Conservation (phyloP, 2,888 invertebrate genomes). For the Heteropelma amictum region DNA sequence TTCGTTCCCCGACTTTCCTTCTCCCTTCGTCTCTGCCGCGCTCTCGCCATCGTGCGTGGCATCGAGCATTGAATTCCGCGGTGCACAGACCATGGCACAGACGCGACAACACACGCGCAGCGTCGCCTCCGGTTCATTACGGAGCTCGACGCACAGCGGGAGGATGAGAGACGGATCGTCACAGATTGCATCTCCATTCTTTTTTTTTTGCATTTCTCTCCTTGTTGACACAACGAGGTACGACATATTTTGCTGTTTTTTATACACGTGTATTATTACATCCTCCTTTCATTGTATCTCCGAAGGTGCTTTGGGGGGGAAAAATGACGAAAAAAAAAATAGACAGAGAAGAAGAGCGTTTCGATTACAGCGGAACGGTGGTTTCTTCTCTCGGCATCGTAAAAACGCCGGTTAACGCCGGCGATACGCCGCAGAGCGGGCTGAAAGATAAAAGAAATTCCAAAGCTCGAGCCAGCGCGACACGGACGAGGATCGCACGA, state of each 20-base stretch:
- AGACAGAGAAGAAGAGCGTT: not conserved
- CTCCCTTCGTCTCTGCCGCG: conserved; percentile 2
- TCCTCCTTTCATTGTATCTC: too few species aligned
- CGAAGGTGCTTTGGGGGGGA: not conserved
- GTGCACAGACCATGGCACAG: conserved; percentile 6
- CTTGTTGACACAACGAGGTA: too few species aligned
- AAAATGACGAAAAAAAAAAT: not conserved
- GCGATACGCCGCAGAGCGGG: too few species aligned
- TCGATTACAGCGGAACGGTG: not conserved
- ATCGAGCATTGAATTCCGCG: conserved; percentile 15
- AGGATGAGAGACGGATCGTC: too few species aligned
- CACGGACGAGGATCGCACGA: not conserved
- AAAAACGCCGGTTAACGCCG: conserved; percentile 23
- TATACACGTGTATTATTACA: too few species aligned
- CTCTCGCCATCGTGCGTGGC: too few species aligned
- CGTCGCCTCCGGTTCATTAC: conserved; percentile 11
- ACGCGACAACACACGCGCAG: too few species aligned
- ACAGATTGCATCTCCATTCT: too few species aligned
- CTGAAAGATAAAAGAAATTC: conserved; percentile 18
- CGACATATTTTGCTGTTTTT: too few species aligned
- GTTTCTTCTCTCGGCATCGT: not conserved
- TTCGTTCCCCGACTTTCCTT: conserved; percentile 15
- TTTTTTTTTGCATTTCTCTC: too few species aligned
- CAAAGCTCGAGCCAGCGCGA: not conserved
- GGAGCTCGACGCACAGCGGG: not conserved